Base-by-base conservation (phyloP, 2,797 vertebrate species). In the Cryptoprocta ferox region DNA sequence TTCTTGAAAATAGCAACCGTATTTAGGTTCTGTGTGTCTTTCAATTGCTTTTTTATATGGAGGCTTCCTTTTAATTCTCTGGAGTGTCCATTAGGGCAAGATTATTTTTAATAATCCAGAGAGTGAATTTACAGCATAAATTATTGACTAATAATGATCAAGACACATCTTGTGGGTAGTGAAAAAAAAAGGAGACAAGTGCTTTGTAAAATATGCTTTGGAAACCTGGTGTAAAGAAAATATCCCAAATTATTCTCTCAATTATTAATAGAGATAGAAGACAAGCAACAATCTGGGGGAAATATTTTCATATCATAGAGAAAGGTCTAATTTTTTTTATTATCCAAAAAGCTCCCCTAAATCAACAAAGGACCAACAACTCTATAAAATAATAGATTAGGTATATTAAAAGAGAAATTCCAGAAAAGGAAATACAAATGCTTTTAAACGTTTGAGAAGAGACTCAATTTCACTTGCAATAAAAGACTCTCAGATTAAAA, bases 91-190 rank as follows among this genome's bases (percentile, higher is more conserved):
- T 82, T 53, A 78, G 45, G 92, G 39, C 3, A 65, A 59, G 83
- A 70, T 75, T 91, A 86, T 83, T 85, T 93, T 95, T 90, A 95
- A 93, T 89, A 86, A 89, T 65, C 28, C 42, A 70, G 63, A 92
- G 71, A 92, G 3, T 30, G 5, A 21, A 73, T 83, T 73, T 89
- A 88, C 9, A 66, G n/a, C 4, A 78, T 78, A 91, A 81, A 66
- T 66, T 66, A 84, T 39, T 94, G 18, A 86, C 78, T 76, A 94
- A 53, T 53, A 82, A 81, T 70, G 56, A 80, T 92, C 70, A 89
- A 73, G 68, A 79, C 12, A 65, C 45, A 66, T 48, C 35, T 66
- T 94, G 42, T 59, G 24, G 28, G 42, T 75, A 16, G n/a, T 32
- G 2, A 56, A 73, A 94, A 39, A 88, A 88, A 90, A 21, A 39